Evolutionary conservation across 2,888 invertebrate genomes (phyloP).

Genomic region (Thecocarcelia acutangulata): DNA sequence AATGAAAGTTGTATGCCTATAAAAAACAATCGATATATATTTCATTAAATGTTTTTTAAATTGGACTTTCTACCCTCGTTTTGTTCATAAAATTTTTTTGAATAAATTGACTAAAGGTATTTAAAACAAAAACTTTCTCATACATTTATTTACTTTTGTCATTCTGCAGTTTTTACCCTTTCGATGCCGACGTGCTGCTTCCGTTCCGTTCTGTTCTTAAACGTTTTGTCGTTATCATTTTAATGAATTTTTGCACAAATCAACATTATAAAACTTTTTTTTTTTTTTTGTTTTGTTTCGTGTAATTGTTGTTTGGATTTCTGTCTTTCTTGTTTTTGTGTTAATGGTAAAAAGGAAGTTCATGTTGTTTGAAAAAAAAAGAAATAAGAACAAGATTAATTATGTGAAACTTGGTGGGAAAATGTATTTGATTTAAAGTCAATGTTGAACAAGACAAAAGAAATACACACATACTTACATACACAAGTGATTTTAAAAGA

Average conservation of each 20-base stretch:
- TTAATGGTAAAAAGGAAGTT: slow-evolving; percentile 59
- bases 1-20: too few species aligned
- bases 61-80: too few species aligned
- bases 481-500: neutral
- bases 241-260: slow-evolving; percentile 24
- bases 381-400: slow-evolving; percentile 50
- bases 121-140: slow-evolving; percentile 6
- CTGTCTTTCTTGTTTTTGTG: slow-evolving; percentile 2
- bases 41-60: too few species aligned
- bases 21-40: too few species aligned
- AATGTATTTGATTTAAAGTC: slow-evolving; percentile 36
- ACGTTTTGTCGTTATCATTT: neutral
- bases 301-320: slow-evolving; percentile 14
- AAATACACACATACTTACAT: too few species aligned
- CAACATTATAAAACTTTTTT: slow-evolving; percentile 16
- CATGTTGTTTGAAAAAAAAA: slow-evolving; percentile 53
- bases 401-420: slow-evolving; percentile 66
- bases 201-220: slow-evolving; percentile 18
- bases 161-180: slow-evolving; percentile 36
- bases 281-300: slow-evolving; percentile 6
- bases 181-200: slow-evolving; percentile 8
- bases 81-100: slow-evolving; percentile 4
- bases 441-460: neutral
- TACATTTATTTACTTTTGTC: neutral
- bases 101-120: neutral